phyloP scores from a whole-genome alignment of 2,113 vertebrate species.

The Gnathonemus longibarbis region DNA sequence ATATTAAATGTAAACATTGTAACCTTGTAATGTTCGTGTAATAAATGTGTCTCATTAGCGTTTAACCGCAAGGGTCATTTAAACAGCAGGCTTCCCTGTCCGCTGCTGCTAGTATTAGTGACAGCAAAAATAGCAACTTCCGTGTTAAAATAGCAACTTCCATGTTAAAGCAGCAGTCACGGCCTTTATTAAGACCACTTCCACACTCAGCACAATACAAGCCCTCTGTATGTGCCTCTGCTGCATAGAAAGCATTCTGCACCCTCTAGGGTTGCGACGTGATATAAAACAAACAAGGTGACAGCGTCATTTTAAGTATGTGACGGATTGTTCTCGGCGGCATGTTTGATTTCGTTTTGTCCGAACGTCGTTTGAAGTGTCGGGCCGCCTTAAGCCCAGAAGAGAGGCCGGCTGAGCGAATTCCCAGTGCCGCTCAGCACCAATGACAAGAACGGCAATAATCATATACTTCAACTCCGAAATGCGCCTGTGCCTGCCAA shows the following conservation, averaged over 20 bases:
- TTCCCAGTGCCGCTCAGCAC: background rate
- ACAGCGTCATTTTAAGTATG: background rate
- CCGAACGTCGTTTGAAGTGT: background rate
- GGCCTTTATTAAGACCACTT: background rate
- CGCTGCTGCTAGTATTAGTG: background rate
- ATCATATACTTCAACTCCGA: background rate
- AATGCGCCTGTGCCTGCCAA: background rate
- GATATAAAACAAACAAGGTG: background rate
- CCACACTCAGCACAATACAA: background rate
- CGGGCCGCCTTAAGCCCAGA: background rate
- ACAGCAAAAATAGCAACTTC: background rate
- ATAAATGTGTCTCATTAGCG: background rate
- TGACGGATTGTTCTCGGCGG: background rate
- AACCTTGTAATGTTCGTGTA: background rate
- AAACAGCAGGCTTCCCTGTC: background rate
- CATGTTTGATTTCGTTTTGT: background rate
- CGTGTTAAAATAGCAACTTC: background rate
- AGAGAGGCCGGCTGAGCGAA: background rate
- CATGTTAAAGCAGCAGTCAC: background rate
- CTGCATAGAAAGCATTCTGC: background rate
- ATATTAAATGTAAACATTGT: background rate
- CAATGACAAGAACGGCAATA: background rate
- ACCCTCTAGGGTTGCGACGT: background rate
- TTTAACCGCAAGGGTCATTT: background rate
- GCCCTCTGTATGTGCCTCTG: background rate